phyloP scores from a whole-genome alignment of 2,113 vertebrate genomes.

The Acrocephalus kingi region DNA sequence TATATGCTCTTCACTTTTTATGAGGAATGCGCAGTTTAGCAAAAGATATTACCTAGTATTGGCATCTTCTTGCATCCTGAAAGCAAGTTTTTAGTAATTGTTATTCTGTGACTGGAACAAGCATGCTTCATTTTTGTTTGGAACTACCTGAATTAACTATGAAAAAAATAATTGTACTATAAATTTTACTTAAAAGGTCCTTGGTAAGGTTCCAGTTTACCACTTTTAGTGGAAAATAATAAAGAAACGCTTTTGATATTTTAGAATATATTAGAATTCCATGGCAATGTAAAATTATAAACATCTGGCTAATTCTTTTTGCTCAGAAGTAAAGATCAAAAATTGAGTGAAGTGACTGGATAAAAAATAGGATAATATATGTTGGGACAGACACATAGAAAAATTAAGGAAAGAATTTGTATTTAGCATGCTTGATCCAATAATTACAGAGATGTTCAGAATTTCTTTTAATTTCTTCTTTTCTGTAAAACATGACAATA shows the following conservation, averaged over 20 bases:
- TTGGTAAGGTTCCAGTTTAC: neutral
- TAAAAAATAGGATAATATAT: neutral
- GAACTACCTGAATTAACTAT: neutral
- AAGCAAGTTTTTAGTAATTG: neutral
- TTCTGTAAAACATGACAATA: neutral
- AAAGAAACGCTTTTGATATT: neutral
- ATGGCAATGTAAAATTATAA: neutral
- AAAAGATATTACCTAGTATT: neutral
- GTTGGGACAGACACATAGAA: neutral
- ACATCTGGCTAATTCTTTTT: neutral
- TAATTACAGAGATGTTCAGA: neutral
- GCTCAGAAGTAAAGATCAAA: neutral
- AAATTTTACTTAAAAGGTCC: neutral
- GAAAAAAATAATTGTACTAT: neutral
- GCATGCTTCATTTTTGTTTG: neutral
- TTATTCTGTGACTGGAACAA: neutral
- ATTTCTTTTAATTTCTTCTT: neutral
- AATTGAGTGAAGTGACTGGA: neutral
- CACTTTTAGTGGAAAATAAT: neutral
- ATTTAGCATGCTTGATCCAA: neutral
- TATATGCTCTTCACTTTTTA: neutral
- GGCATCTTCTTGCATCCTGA: neutral
- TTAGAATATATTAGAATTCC: neutral
- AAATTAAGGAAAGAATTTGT: neutral
- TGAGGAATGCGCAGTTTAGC: neutral